These are phyloP conservation scores for Aphelocoma coerulescens DNA, from an alignment of 2,113 vertebrate species.

Conservation along the genomic window DNA sequence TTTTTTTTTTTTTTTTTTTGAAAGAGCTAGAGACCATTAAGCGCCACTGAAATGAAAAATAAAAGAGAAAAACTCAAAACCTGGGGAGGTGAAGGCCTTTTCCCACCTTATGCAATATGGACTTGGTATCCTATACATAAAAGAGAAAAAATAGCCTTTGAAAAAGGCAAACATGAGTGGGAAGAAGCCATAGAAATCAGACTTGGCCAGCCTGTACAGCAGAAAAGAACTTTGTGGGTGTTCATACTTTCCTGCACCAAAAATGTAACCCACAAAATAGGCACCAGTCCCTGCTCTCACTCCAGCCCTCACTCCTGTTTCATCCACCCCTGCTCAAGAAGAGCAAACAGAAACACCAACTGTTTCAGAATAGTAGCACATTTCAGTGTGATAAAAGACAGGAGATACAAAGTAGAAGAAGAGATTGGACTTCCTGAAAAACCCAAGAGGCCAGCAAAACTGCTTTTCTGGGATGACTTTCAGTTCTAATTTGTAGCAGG, in stretches of 20 bases:
- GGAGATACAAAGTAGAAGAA: not conserved
- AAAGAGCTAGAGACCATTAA: not conserved
- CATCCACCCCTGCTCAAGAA: not conserved
- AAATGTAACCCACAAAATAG: not conserved
- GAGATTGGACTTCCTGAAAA: not conserved
- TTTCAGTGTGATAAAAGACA: not conserved
- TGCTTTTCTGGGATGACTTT: not conserved
- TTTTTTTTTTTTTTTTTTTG: not conserved
- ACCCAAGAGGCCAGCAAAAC: not conserved
- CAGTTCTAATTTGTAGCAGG: not conserved
- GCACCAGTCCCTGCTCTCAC: not conserved
- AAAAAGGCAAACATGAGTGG: not conserved
- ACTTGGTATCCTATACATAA: not conserved
- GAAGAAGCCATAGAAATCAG: not conserved
- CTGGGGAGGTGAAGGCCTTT: not conserved
- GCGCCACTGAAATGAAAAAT: not conserved
- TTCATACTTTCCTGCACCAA: not conserved
- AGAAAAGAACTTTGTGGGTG: slow-evolving; percentile 3
- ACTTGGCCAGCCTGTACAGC: not conserved
- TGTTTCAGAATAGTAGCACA: not conserved
- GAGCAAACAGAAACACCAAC: not conserved
- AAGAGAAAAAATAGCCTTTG: not conserved
- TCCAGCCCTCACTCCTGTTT: not conserved
- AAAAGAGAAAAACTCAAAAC: not conserved
- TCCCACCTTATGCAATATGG: not conserved